Evolutionary conservation across 2,113 vertebrate genomes (phyloP).

Genomic region (Globicephala melas): DNA sequence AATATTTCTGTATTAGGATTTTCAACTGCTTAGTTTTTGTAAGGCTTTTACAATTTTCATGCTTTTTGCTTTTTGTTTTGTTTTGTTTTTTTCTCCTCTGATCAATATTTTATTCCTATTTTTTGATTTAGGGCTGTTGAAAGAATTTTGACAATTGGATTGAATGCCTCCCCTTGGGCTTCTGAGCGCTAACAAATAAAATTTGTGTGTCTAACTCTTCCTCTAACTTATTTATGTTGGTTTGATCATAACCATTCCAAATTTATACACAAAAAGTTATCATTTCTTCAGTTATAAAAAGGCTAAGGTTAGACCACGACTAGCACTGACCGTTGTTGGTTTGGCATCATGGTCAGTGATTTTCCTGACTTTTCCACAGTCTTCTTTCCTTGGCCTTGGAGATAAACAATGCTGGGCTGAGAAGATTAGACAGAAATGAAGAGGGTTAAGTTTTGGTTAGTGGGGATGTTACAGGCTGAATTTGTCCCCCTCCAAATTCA

Average conservation of each 20-base stretch:
- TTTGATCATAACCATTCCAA: not conserved
- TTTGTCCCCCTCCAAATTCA: not conserved
- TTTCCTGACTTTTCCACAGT: not conserved
- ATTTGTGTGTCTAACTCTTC: not conserved
- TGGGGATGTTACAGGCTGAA: not conserved
- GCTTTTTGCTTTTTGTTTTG: not conserved
- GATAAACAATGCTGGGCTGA: not conserved
- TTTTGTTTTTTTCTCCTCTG: not conserved
- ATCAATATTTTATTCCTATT: conserved; percentile 35
- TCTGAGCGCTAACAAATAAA: not conserved
- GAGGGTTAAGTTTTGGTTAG: not conserved
- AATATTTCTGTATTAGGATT: not conserved
- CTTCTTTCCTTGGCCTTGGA: not conserved
- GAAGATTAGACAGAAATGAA: not conserved
- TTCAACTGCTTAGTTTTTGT: not conserved
- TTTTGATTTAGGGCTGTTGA: not conserved
- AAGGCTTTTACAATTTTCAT: not conserved
- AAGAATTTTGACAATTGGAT: not conserved
- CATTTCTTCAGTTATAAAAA: not conserved
- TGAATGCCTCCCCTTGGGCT: not conserved
- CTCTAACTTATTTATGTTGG: not conserved
- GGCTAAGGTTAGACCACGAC: not conserved
- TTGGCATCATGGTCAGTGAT: not conserved
- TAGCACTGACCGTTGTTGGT: not conserved
- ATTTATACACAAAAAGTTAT: not conserved